Conservation (phyloP, 2,888 invertebrate species). For the Melanostoma scalare region DNA sequence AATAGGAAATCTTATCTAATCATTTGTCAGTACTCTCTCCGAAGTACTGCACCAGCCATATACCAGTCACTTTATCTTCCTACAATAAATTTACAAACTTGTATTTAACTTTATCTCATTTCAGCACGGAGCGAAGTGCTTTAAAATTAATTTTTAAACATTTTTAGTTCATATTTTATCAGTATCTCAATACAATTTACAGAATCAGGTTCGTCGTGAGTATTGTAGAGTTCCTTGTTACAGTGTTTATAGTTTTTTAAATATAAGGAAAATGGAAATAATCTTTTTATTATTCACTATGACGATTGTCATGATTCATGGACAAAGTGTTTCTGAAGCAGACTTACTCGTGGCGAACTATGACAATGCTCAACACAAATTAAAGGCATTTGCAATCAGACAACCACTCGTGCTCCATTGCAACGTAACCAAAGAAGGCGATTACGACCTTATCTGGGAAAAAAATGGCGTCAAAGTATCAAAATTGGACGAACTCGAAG, state of each 20-base stretch:
- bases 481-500: slow-evolving; percentile 77
- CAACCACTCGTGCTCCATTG: slow-evolving; percentile 75
- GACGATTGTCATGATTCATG: slow-evolving; percentile 16
- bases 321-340: slow-evolving; percentile 21
- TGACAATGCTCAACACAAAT: slow-evolving; percentile 55
- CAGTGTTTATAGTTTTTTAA: not conserved
- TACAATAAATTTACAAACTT: slow-evolving; percentile 27
- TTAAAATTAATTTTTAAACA: slow-evolving; percentile 35
- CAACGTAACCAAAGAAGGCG: slow-evolving; percentile 72
- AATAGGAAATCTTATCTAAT: slow-evolving; percentile 44
- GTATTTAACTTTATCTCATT: slow-evolving; percentile 36
- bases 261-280: slow-evolving; percentile 20
- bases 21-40: slow-evolving; percentile 27
- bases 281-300: not conserved
- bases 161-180: slow-evolving; percentile 7
- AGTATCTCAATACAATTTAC: slow-evolving; percentile 17
- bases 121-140: slow-evolving; percentile 4
- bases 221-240: slow-evolving; percentile 10
- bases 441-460: slow-evolving; percentile 75
- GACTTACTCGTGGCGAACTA: slow-evolving; percentile 66
- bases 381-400: slow-evolving; percentile 74
- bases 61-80: slow-evolving; percentile 43
- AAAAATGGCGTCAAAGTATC: slow-evolving; percentile 80
- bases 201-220: slow-evolving; percentile 33
- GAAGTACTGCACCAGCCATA: slow-evolving; percentile 22